phyloP scores from a whole-genome alignment of 1,140 invertebrate species.

The Lucilia sericata region DNA sequence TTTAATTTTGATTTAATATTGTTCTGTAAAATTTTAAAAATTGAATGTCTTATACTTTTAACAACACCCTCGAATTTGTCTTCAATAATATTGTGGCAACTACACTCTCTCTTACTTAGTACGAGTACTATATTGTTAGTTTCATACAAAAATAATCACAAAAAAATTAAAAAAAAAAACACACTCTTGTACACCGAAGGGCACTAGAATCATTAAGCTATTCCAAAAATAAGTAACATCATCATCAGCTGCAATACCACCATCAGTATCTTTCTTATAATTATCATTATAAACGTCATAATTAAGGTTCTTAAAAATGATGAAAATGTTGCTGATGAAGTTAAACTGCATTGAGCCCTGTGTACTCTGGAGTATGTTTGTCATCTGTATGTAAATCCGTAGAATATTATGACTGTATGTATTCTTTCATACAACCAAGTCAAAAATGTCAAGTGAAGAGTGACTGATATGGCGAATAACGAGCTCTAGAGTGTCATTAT shows the following conservation, averaged over 20 bases:
- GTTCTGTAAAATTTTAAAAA: background rate
- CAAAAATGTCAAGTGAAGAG: conserved; percentile 66
- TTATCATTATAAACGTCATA: background rate
- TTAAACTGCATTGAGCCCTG: background rate
- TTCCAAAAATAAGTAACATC: conserved; percentile 36
- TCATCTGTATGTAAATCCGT: background rate
- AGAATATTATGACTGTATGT: background rate
- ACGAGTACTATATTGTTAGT: background rate
- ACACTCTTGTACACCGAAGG: background rate
- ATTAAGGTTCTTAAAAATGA: conserved; percentile 2
- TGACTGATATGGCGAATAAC: conserved; percentile 67
- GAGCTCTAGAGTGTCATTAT: conserved; percentile 53
- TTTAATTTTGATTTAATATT: no score
- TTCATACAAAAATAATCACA: conserved; percentile 16
- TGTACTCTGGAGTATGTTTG: background rate
- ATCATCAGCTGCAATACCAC: background rate
- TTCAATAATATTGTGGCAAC: background rate
- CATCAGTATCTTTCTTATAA: no score
- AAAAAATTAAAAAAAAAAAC: conserved; percentile 9
- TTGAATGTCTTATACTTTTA: background rate
- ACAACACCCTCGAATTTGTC: background rate
- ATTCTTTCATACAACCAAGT: conserved; percentile 53
- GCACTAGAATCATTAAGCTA: conserved; percentile 34
- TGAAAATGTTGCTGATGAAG: background rate
- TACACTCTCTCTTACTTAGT: no score